phyloP scores from a whole-genome alignment of 2,113 vertebrate genomes.

The Alces alces region DNA sequence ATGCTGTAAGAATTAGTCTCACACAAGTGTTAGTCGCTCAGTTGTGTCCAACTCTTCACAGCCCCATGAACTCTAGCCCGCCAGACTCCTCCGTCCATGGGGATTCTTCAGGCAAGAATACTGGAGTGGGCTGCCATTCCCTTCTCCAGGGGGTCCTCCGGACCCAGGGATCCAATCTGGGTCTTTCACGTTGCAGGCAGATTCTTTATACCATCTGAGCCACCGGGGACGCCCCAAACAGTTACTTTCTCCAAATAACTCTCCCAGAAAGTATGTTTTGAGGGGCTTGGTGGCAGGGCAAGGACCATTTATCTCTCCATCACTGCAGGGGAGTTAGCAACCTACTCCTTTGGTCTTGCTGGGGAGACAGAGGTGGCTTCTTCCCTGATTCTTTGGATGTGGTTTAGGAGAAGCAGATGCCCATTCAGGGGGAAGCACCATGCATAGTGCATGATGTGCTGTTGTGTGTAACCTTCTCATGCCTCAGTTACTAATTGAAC shows the following conservation, averaged over 20 bases:
- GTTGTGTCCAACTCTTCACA: neutral
- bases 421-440: neutral
- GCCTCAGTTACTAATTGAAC: neutral
- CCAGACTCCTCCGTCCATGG: neutral
- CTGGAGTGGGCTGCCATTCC: neutral
- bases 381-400: neutral
- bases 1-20: neutral
- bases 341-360: neutral
- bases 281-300: neutral
- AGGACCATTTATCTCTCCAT: neutral
- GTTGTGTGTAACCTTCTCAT: neutral
- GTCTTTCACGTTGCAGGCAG: neutral
- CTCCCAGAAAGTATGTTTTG: neutral
- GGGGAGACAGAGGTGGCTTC: neutral
- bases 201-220: neutral
- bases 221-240: neutral
- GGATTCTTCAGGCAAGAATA: neutral
- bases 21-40: neutral
- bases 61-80: neutral
- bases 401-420: neutral
- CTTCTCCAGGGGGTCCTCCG: neutral
- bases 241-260: neutral
- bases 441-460: rapidly evolving
- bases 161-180: neutral
- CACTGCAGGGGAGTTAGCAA: neutral